Evolutionary conservation across 2,888 invertebrate species (phyloP).

Genomic region (Drosophila fungiperda): DNA sequence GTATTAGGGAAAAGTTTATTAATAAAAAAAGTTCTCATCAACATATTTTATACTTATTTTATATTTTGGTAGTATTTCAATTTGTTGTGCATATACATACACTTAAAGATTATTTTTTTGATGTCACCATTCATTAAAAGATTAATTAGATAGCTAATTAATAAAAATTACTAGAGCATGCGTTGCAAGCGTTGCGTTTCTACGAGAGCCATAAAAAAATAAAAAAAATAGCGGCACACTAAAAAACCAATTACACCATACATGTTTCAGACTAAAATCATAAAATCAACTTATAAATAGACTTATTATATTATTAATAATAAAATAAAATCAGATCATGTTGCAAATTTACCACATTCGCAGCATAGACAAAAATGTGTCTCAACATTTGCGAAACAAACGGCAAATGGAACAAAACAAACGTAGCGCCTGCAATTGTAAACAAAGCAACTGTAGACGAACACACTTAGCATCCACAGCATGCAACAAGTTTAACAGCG

Average conservation of each 20-base stretch:
- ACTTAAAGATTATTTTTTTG: background rate
- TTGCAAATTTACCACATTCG: background rate
- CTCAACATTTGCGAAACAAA: constrained; percentile 34
- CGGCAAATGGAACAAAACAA: constrained; percentile 66
- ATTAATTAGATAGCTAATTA: constrained; percentile 37
- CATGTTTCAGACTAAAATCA: constrained; percentile 1
- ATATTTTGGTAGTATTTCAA: background rate
- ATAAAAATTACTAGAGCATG: constrained; percentile 49
- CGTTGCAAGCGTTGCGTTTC: constrained; percentile 1
- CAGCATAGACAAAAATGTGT: constrained; percentile 39
- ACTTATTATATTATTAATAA: constrained; percentile 9
- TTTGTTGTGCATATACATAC: background rate
- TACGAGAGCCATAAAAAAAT: constrained; percentile 35
- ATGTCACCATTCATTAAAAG: background rate
- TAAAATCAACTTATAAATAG: constrained; percentile 10
- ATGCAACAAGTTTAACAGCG: constrained; percentile 68
- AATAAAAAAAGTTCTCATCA: background rate
- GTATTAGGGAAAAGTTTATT: background rate
- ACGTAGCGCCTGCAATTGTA: constrained; percentile 42
- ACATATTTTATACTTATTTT: background rate
- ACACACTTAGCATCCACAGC: constrained; percentile 56
- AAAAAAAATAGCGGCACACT: background rate
- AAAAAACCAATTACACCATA: background rate
- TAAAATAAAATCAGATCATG: constrained; percentile 8
- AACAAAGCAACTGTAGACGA: constrained; percentile 47